Conservation (phyloP, 30 jellyfish, hydroid and myxozoan species). For the Clytia hemisphaerica region DNA sequence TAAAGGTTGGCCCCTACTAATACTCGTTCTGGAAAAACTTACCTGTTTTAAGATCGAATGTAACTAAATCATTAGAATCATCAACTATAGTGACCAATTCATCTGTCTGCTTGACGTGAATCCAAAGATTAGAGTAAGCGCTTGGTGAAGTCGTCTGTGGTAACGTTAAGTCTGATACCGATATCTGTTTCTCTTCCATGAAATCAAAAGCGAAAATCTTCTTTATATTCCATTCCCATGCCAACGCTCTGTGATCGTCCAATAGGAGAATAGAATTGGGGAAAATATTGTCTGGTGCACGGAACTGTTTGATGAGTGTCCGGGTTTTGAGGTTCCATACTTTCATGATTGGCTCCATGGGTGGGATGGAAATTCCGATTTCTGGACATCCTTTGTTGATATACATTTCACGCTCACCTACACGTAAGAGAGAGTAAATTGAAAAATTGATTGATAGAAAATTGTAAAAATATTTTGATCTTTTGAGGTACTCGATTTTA, state of each 20-base stretch:
- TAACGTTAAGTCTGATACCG: conserved; percentile 9
- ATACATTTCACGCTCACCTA: conserved; percentile 75
- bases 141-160: conserved; percentile 39
- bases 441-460: background rate
- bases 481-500: background rate
- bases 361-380: conserved; percentile 51
- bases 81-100: conserved; percentile 35
- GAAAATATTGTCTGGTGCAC: background rate
- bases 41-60: conserved; percentile 47
- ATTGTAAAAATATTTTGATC: background rate
- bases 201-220: conserved; percentile 36
- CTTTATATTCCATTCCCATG: conserved; percentile 44
- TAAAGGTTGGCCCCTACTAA: too few relatives aligned
- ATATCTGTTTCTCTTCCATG: background rate
- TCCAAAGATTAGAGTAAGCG: conserved; percentile 53
- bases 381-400: conserved; percentile 21
- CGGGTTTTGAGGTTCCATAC: conserved; percentile 44
- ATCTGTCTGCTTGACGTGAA: conserved; percentile 4
- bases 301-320: background rate
- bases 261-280: conserved; percentile 39
- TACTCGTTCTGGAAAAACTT: too few relatives aligned
- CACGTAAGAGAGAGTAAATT: background rate
- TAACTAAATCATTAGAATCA: conserved; percentile 24
- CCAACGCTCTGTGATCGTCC: conserved; percentile 25
- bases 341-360: conserved; percentile 47